Percentiles rank a stretch among this genome's conserved stretches.
Evolutionary conservation across 2,888 invertebrate genomes (phyloP).

Genomic region (Ptilodon capucinus): DNA sequence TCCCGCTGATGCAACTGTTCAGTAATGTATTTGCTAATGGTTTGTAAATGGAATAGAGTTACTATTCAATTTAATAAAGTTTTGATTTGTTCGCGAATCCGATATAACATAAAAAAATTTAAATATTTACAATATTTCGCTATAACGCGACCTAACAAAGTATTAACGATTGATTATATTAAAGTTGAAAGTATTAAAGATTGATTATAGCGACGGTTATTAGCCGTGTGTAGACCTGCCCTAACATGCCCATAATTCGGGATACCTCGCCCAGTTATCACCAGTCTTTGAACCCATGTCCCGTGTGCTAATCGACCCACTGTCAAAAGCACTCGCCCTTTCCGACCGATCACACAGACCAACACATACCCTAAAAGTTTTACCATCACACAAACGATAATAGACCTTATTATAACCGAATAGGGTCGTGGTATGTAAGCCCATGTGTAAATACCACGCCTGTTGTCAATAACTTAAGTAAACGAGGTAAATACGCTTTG

Average conservation of each 20-base stretch:
- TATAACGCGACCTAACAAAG: background rate
- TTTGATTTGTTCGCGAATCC: too few relatives aligned
- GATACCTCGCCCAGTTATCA: conserved; percentile 42
- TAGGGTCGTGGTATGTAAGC: conserved; percentile 2
- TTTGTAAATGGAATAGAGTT: too few relatives aligned
- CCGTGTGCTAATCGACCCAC: conserved; percentile 69
- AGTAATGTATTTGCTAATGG: too few relatives aligned
- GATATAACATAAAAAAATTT: too few relatives aligned
- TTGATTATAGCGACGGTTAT: conserved; percentile 4
- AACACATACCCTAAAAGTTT: conserved; percentile 33
- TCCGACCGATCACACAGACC: conserved; percentile 60
- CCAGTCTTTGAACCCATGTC: conserved; percentile 62
- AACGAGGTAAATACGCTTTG: conserved; percentile 16
- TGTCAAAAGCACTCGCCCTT: conserved; percentile 70
- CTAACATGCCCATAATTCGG: conserved; percentile 29
- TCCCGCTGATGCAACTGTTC: too few relatives aligned
- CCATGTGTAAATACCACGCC: conserved; percentile 2
- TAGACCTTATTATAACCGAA: conserved; percentile 4
- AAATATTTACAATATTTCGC: too few relatives aligned
- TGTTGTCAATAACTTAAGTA: conserved; percentile 26
- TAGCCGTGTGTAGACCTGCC: conserved; percentile 22
- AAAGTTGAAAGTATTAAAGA: background rate
- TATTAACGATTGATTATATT: too few relatives aligned
- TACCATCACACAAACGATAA: conserved; percentile 9
- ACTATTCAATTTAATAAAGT: too few relatives aligned